Conservation (phyloP, 1,140 invertebrate species). For the Diabrotica undecimpunctata region DNA sequence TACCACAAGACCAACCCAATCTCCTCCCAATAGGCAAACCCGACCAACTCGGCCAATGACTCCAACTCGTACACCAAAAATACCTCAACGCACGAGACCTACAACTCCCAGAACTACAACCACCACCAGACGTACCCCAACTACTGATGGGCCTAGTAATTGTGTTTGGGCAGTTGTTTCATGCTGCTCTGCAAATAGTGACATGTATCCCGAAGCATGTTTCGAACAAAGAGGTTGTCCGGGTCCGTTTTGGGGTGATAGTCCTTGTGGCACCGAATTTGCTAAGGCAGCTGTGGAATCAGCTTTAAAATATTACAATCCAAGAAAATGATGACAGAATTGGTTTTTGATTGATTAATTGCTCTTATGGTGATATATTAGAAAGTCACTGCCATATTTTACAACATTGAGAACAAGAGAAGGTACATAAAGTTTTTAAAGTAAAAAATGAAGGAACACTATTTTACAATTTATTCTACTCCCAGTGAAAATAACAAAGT, state of each 20-base stretch:
- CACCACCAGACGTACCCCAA: conserved; percentile 19
- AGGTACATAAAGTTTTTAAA: too few relatives aligned
- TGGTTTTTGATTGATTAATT: not conserved
- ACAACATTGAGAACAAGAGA: too few relatives aligned
- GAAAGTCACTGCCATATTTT: too few relatives aligned
- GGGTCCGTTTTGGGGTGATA: conserved; percentile 59
- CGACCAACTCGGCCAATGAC: too few relatives aligned
- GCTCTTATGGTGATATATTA: not conserved
- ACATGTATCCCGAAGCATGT: conserved; percentile 53
- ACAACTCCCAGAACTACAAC: not conserved
- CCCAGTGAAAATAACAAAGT: too few relatives aligned
- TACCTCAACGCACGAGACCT: not conserved
- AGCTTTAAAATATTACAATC: conserved; percentile 41
- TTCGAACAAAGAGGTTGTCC: conserved; percentile 64
- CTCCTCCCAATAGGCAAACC: not conserved
- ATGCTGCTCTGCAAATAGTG: conserved; percentile 55
- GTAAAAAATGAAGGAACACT: too few relatives aligned
- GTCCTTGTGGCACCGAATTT: conserved; percentile 56
- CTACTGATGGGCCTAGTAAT: conserved; percentile 32
- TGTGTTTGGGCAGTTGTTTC: conserved; percentile 66
- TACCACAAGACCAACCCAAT: not conserved
- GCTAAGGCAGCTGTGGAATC: conserved; percentile 51
- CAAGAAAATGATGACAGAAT: not conserved
- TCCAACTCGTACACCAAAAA: not conserved
- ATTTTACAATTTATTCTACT: too few relatives aligned